These are phyloP conservation scores for Poeciliopsis prolifica DNA, from an alignment of 2,113 vertebrate genomes.

Conservation along the genomic window DNA sequence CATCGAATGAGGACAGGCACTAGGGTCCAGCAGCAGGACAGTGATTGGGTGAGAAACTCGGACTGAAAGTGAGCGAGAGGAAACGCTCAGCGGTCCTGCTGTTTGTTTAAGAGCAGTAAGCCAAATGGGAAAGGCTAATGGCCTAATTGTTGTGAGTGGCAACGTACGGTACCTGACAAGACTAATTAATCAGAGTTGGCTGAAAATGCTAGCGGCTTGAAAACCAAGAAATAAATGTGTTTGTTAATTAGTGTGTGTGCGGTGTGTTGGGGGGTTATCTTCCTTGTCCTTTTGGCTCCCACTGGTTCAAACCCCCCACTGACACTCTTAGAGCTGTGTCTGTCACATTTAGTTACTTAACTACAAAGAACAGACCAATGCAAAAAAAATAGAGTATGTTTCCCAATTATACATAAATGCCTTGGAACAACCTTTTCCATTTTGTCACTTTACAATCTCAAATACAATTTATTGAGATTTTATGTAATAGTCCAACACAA, in stretches of 20 bases:
- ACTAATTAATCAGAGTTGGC: conserved; percentile 70
- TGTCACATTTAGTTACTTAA: conserved; percentile 66
- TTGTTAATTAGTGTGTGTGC: conserved; percentile 1
- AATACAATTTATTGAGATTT: neutral
- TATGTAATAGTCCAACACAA: neutral
- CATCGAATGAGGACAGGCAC: conserved; percentile 37
- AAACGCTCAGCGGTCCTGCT: conserved; percentile 59
- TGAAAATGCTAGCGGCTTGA: conserved; percentile 61
- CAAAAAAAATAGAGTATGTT: conserved; percentile 66
- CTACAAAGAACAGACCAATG: conserved; percentile 42
- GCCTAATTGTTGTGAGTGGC: conserved; percentile 79
- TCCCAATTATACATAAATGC: conserved; percentile 1
- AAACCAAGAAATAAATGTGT: conserved; percentile 11
- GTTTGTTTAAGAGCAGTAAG: conserved; percentile 74
- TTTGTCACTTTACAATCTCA: neutral
- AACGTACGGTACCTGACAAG: conserved; percentile 77
- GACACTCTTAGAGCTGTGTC: conserved; percentile 68
- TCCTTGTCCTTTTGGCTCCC: conserved; percentile 25
- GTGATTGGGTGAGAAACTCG: conserved; percentile 65
- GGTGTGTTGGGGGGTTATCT: conserved; percentile 26
- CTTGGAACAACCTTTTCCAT: neutral
- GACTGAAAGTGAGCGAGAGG: conserved; percentile 32
- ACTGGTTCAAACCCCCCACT: conserved; percentile 47
- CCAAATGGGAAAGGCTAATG: conserved; percentile 63
- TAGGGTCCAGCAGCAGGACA: conserved; percentile 47